Conservation (phyloP, 2,797 vertebrate genomes). For the Potorous gilbertii region DNA sequence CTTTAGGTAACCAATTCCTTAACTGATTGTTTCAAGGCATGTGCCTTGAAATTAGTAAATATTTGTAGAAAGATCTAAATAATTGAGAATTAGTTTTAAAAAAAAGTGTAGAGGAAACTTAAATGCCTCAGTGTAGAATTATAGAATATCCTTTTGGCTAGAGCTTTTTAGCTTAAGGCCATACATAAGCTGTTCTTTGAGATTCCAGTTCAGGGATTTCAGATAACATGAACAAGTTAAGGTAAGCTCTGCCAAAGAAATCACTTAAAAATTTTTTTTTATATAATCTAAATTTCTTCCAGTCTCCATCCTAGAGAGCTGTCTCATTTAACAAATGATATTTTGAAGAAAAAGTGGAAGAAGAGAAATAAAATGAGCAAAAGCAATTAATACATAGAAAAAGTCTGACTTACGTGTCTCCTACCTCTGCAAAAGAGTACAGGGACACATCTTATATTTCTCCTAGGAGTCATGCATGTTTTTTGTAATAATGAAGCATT, state of each 20-base stretch:
- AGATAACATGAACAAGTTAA: conserved; percentile 49
- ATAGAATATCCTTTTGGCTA: background rate
- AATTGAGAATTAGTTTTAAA: background rate
- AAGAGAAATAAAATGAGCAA: too few species aligned
- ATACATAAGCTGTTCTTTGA: conserved; percentile 17
- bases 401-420: too few species aligned
- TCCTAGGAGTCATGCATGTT: too few species aligned
- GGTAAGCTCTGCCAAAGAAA: background rate
- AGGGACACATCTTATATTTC: too few species aligned
- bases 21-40: background rate
- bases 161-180: background rate
- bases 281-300: too few species aligned
- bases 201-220: conserved; percentile 29
- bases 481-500: too few species aligned
- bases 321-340: too few species aligned
- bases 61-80: conserved; percentile 22
- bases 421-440: too few species aligned
- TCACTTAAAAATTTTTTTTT: too few species aligned
- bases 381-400: too few species aligned
- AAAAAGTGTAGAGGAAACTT: background rate
- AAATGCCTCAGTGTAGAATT: conserved; percentile 25
- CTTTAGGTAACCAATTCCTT: conserved; percentile 11
- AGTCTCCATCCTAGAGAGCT: too few species aligned
- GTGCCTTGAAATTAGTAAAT: conserved; percentile 27
- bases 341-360: too few species aligned